Evolutionary conservation across 2,797 vertebrate species (phyloP).

Genomic region (Sebastes vulpes): DNA sequence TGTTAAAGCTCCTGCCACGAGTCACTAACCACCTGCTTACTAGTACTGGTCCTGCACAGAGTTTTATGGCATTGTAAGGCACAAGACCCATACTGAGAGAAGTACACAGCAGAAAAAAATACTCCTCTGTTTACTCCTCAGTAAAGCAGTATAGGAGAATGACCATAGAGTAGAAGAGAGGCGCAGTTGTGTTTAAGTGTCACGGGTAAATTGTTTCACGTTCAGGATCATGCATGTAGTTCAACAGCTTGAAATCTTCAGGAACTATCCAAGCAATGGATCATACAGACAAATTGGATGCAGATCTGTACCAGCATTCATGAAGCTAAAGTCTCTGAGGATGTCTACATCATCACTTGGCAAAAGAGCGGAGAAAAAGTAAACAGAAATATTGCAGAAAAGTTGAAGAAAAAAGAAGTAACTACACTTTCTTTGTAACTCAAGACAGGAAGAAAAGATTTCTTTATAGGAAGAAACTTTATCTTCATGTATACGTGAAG

Average conservation of each 20-base stretch:
- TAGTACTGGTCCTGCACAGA: not conserved
- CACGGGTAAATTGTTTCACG: not conserved
- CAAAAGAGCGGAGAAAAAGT: not conserved
- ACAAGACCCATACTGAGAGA: not conserved
- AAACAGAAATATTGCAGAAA: not conserved
- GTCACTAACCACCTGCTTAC: not conserved
- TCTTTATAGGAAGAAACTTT: not conserved
- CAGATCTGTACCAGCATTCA: not conserved
- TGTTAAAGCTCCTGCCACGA: not conserved
- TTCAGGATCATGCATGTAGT: not conserved
- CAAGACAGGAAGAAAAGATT: not conserved
- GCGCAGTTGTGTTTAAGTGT: not conserved
- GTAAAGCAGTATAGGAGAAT: not conserved
- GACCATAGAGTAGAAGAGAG: not conserved
- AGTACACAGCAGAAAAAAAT: not conserved
- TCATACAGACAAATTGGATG: not conserved
- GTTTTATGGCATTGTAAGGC: not conserved
- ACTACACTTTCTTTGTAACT: not conserved
- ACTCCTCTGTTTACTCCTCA: not conserved
- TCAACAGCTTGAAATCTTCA: not conserved
- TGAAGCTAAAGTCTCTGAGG: not conserved
- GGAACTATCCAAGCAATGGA: not conserved
- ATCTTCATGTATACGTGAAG: not conserved
- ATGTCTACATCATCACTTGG: not conserved
- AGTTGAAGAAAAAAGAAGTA: not conserved